Percentiles rank a stretch among this genome's conserved stretches.
Conservation (phyloP, 2,797 vertebrate species). For the Sorex maritimensis region DNA sequence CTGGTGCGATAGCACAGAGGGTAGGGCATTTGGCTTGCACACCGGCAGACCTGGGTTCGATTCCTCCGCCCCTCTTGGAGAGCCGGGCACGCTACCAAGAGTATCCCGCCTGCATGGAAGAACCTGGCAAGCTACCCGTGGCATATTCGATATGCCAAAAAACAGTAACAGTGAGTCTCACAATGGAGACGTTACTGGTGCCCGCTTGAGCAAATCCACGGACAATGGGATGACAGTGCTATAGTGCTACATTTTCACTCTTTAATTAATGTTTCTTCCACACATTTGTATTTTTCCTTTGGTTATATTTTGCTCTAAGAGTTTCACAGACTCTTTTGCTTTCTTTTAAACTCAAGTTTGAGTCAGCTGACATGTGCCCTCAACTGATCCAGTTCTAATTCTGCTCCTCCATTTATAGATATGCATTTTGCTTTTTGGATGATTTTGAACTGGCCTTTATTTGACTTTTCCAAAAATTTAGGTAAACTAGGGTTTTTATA, state of each 20-base stretch:
- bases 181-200: too few relatives aligned
- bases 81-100: too few relatives aligned
- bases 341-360: constrained; percentile 46
- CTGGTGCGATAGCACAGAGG: too few relatives aligned
- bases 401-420: background rate
- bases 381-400: constrained; percentile 41
- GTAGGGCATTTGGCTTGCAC: too few relatives aligned
- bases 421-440: background rate
- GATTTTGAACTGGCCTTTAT: constrained; percentile 43
- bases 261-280: constrained; percentile 37
- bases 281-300: background rate
- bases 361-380: constrained; percentile 23
- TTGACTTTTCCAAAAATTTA: constrained; percentile 40
- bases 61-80: too few relatives aligned
- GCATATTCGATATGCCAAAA: too few relatives aligned
- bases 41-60: too few relatives aligned
- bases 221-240: too few relatives aligned
- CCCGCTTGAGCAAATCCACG: too few relatives aligned
- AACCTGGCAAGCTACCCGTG: too few relatives aligned
- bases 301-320: background rate
- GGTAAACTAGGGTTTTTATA: background rate
- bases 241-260: constrained; percentile 3
- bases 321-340: background rate
- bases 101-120: too few relatives aligned
- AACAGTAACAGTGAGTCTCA: too few relatives aligned